Base-by-base conservation (phyloP, 2,888 invertebrate species). In the Germaria angustata region DNA sequence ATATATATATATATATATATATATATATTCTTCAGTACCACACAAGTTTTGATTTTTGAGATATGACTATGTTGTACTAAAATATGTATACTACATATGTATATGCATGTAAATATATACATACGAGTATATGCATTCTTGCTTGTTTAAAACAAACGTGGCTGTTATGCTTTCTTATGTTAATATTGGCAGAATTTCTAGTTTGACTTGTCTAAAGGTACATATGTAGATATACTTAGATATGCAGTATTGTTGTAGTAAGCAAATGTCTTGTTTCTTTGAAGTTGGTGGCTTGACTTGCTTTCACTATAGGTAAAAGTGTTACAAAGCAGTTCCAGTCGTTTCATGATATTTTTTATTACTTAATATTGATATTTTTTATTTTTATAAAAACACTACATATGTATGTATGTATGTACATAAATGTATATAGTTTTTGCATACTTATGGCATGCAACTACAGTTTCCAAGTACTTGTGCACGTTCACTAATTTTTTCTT, bases 221-320 rank as follows among this genome's bases (percentile, higher is more conserved):
- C n/a, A n/a, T n/a, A n/a, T 32, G 7, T 6, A 4, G 2, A 34
- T 17, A 7, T 13, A 7, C 15, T 24, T 41, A 32, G 17, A 15
- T 44, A 1, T 53, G 41, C 17, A 11, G 22, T 3, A 28, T 51
- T 15, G 49, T 41, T 22, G 28, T 51, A n/a, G n/a, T n/a, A n/a
- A n/a, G n/a, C n/a, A n/a, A n/a, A n/a, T n/a, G n/a, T n/a, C n/a
- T n/a, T n/a, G n/a, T n/a, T 34, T 34, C 9, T 32, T 36, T 68
- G 53, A 72, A 55, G 61, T 72, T n/a, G 57, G 51, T 73, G 59
- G 53, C 72, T 80, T 75, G 32, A 34, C 36, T 17, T 41, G 20
- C 39, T 59, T 39, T 22, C 46, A 32, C 51, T 46, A 53, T 63
- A 80, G 53, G 51, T 61, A 73, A 63, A 76, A 76, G 63, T 65